These are phyloP conservation scores for Vandiemenella viatica DNA, from an alignment of 2,888 invertebrate species.

Conservation along the genomic window DNA sequence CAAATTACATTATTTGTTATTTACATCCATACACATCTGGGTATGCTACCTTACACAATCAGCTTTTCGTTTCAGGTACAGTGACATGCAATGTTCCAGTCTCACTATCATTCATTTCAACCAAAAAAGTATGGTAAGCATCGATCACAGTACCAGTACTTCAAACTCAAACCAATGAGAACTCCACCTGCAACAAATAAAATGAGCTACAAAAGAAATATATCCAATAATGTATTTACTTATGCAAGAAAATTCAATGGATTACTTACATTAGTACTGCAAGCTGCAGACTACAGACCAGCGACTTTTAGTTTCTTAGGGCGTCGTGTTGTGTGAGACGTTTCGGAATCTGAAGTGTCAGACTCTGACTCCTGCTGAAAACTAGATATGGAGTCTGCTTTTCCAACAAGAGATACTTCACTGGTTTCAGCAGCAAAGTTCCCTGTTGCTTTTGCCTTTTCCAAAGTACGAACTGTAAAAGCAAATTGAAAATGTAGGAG, in stretches of 20 bases:
- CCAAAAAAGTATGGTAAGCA: not conserved
- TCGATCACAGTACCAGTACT: not conserved
- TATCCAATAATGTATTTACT: no score
- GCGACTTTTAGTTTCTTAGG: conserved; percentile 49
- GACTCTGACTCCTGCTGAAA: conserved; percentile 39
- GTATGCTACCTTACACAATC: not conserved
- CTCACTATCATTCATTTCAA: not conserved
- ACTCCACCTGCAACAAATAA: not conserved
- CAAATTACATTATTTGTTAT: not conserved
- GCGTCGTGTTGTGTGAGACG: conserved; percentile 37
- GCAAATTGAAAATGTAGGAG: not conserved
- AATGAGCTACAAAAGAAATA: no score
- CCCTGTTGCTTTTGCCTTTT: conserved; percentile 66
- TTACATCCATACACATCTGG: not conserved
- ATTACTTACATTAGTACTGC: no score
- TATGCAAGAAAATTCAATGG: no score
- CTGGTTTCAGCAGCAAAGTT: conserved; percentile 44
- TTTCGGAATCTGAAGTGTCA: conserved; percentile 37
- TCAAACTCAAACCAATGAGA: not conserved
- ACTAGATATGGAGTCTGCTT: conserved; percentile 31
- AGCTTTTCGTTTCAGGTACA: not conserved
- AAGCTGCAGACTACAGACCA: no score
- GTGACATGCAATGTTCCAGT: not conserved
- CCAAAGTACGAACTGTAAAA: conserved; percentile 57
- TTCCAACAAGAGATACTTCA: conserved; percentile 28